Conservation (phyloP, 2,113 vertebrate species). For the Panurus biarmicus region DNA sequence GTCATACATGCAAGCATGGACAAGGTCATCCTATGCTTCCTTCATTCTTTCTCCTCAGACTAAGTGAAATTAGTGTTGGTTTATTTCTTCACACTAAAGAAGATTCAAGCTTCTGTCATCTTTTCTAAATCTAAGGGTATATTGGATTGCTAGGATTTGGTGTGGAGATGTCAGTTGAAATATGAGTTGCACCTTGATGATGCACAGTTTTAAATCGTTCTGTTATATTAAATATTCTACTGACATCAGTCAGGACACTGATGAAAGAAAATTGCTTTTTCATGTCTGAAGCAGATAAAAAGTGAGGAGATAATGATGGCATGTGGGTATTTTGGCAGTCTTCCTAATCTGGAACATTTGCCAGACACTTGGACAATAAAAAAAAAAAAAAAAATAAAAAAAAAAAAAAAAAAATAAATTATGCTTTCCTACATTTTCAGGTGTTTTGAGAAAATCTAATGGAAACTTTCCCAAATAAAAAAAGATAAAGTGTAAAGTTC, state of each 20-base stretch:
- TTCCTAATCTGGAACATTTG: background rate
- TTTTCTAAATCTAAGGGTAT: background rate
- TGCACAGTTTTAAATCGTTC: background rate
- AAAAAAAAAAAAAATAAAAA: background rate
- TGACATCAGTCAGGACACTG: background rate
- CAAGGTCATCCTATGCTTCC: background rate
- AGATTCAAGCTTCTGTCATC: background rate
- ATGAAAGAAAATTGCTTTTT: constrained; percentile 15
- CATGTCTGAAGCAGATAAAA: background rate
- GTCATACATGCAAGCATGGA: background rate
- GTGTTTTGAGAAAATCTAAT: background rate
- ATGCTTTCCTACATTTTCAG: background rate
- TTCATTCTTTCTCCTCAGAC: background rate
- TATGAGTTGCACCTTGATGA: background rate
- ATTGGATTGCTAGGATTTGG: background rate
- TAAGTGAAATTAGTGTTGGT: background rate
- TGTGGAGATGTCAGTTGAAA: background rate
- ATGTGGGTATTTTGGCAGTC: background rate
- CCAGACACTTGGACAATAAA: background rate
- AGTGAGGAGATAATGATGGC: background rate
- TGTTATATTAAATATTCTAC: background rate
- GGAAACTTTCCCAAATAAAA: background rate
- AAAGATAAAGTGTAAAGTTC: background rate
- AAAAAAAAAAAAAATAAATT: background rate
- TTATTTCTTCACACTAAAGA: background rate